Percentiles rank a stretch among this genome's conserved stretches.
phyloP scores from a whole-genome alignment of 1,140 invertebrate species.

The Atta colombica region DNA sequence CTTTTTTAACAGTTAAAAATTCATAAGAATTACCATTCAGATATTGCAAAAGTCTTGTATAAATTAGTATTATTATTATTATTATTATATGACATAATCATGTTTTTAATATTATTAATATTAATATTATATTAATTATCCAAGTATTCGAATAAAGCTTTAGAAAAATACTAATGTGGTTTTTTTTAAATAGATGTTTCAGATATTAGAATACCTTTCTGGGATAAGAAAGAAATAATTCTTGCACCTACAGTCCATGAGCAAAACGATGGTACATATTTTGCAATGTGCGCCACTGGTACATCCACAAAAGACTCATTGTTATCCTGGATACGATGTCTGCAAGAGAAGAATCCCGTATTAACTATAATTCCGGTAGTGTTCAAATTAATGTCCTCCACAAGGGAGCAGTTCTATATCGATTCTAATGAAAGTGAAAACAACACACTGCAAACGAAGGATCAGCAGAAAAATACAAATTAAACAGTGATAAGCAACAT shows the following conservation, averaged over 20 bases:
- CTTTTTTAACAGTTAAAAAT: too few species aligned
- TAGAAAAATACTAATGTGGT: slow-evolving; percentile 54
- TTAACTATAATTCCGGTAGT: slow-evolving; percentile 92
- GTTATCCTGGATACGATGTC: slow-evolving; percentile 95
- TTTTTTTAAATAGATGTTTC: slow-evolving; percentile 89
- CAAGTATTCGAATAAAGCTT: slow-evolving; percentile 23
- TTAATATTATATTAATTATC: not conserved
- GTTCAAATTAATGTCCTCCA: slow-evolving; percentile 87
- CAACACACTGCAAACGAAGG: not conserved
- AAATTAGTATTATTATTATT: too few species aligned
- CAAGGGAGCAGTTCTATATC: not conserved
- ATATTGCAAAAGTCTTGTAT: too few species aligned
- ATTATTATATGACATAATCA: too few species aligned
- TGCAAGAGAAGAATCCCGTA: slow-evolving; percentile 93
- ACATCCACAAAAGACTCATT: slow-evolving; percentile 96
- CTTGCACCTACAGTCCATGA: slow-evolving; percentile 92
- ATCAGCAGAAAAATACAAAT: not conserved
- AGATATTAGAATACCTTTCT: slow-evolving; percentile 88
- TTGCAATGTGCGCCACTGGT: slow-evolving; percentile 95
- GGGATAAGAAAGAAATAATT: slow-evolving; percentile 83
- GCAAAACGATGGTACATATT: slow-evolving; percentile 96
- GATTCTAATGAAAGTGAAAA: not conserved
- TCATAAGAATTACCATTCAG: too few species aligned
- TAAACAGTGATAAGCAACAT: not conserved
- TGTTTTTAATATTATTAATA: not conserved